These are phyloP conservation scores for Oxyruncus cristatus DNA, from an alignment of 2,113 vertebrate genomes.

Conservation along the genomic window DNA sequence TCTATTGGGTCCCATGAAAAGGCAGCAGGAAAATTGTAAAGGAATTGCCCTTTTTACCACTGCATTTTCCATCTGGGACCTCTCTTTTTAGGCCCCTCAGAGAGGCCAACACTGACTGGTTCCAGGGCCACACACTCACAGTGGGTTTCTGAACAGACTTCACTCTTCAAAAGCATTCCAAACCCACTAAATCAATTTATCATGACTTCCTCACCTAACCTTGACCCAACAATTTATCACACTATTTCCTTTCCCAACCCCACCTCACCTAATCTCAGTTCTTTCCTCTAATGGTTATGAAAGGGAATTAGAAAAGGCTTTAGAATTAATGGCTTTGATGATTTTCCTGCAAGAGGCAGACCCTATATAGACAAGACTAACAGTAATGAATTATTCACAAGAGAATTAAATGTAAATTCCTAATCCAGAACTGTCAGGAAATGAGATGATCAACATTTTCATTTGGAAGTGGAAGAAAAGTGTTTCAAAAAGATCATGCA, in stretches of 20 bases:
- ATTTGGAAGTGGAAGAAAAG: background rate
- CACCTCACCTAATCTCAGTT: background rate
- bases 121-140: background rate
- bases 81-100: background rate
- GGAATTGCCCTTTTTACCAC: background rate
- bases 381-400: background rate
- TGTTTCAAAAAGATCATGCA: background rate
- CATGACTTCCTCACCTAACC: background rate
- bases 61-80: background rate
- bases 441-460: background rate
- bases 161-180: background rate
- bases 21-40: background rate
- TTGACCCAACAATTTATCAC: background rate
- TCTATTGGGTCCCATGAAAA: background rate
- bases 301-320: background rate
- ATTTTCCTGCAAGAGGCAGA: background rate
- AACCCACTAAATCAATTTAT: background rate
- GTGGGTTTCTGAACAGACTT: background rate
- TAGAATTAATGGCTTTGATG: background rate
- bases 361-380: background rate
- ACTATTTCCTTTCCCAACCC: background rate
- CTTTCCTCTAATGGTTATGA: background rate
- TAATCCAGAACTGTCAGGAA: background rate
- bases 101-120: background rate
- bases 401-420: background rate